These are phyloP conservation scores for Euwallacea fornicatus DNA, from an alignment of 1,140 invertebrate species.

Conservation along the genomic window DNA sequence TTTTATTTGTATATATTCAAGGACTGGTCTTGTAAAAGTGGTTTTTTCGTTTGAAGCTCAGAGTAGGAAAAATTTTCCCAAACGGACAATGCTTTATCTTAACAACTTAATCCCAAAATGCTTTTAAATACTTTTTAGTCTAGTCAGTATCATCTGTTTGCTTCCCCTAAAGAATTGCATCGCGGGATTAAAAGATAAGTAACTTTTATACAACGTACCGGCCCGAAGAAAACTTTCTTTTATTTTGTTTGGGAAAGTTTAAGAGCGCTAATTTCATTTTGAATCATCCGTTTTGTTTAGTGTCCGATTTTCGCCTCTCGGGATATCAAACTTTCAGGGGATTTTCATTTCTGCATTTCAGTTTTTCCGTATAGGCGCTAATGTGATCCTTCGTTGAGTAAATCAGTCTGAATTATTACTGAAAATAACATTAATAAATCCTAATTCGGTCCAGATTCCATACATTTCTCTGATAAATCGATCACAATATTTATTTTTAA, in stretches of 20 bases:
- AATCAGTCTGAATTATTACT: too few species aligned
- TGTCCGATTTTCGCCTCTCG: slow-evolving; percentile 26
- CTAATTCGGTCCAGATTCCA: too few species aligned
- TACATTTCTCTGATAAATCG: too few species aligned
- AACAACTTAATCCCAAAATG: slow-evolving; percentile 52
- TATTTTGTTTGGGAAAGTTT: slow-evolving; percentile 37
- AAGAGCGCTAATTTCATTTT: slow-evolving; percentile 37
- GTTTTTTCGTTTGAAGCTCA: not conserved
- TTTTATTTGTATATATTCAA: too few species aligned
- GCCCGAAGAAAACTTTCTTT: slow-evolving; percentile 35
- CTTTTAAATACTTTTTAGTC: slow-evolving; percentile 53
- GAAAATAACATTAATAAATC: too few species aligned
- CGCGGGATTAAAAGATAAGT: slow-evolving; percentile 46
- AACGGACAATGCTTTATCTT: slow-evolving; percentile 48
- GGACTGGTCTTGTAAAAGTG: too few species aligned
- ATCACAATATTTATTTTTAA: too few species aligned
- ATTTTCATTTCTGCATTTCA: not conserved
- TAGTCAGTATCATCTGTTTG: slow-evolving; percentile 51
- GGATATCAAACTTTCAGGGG: slow-evolving; percentile 21
- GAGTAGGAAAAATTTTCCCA: slow-evolving; percentile 1
- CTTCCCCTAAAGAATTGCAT: slow-evolving; percentile 43
- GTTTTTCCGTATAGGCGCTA: not conserved
- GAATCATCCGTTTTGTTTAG: slow-evolving; percentile 36
- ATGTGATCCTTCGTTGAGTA: not conserved
- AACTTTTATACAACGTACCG: slow-evolving; percentile 43